phyloP scores from a whole-genome alignment of 2,113 vertebrate species.

The Urocolius indicus region DNA sequence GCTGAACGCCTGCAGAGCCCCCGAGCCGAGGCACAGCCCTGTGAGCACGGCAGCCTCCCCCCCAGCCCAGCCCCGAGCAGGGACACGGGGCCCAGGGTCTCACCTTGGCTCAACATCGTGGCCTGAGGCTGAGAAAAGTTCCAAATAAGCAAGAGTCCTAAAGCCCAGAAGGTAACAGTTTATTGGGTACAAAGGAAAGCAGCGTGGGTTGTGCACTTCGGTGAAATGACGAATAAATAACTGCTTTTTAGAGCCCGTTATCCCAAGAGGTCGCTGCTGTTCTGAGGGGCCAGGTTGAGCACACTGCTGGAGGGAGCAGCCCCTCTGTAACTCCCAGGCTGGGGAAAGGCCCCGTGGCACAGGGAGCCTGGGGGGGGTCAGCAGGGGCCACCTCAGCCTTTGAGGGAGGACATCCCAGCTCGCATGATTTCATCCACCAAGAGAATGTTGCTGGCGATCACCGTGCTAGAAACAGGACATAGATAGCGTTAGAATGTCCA shows the following conservation, averaged over 20 bases:
- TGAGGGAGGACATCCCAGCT: constrained; percentile 97
- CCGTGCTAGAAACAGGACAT: constrained; percentile 81
- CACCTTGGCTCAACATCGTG: not conserved
- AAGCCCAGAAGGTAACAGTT: constrained; percentile 73
- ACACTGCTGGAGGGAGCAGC: too few relatives aligned
- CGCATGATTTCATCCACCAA: constrained; percentile 98
- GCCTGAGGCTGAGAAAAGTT: not conserved
- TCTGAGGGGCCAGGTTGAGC: not conserved
- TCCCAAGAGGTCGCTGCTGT: constrained; percentile 8
- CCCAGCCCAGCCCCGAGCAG: too few relatives aligned
- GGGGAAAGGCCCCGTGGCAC: not conserved
- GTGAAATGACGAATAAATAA: constrained; percentile 86
- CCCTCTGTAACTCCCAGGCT: not conserved
- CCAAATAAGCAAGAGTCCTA: not conserved
- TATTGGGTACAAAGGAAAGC: constrained; percentile 81
- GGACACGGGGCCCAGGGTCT: too few relatives aligned
- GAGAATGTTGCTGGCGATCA: constrained; percentile 96
- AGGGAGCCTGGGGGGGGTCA: too few relatives aligned
- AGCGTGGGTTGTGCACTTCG: constrained; percentile 68
- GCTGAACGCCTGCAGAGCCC: too few relatives aligned
- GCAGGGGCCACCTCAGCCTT: constrained; percentile 80
- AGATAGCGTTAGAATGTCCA: not conserved
- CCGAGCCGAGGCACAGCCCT: too few relatives aligned
- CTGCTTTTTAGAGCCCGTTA: constrained; percentile 73
- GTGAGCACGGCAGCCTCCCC: too few relatives aligned